Evolutionary conservation across 2,113 vertebrate genomes (phyloP).

Genomic region (Clupea harengus): DNA sequence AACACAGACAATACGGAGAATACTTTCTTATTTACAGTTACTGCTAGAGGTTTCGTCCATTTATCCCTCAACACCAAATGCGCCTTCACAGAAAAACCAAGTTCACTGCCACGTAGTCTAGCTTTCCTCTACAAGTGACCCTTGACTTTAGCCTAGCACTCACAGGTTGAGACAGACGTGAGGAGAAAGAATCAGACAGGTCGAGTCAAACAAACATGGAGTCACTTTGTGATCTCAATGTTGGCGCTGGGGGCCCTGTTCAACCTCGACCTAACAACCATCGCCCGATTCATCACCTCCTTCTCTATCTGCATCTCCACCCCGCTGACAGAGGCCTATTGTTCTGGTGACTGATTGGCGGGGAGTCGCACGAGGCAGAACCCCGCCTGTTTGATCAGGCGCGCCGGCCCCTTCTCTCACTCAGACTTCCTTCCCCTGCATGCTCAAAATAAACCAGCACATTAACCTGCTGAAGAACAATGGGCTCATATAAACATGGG

Average conservation of each 20-base stretch:
- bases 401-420: conserved; percentile 51
- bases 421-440: conserved; percentile 51
- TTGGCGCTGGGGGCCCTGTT: not conserved
- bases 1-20: not conserved
- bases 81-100: not conserved
- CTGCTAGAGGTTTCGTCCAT: not conserved
- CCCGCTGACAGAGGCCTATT: conserved; percentile 37
- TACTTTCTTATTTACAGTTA: not conserved
- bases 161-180: not conserved
- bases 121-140: not conserved
- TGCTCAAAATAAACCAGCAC: conserved; percentile 52
- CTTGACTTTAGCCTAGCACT: not conserved
- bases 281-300: not conserved
- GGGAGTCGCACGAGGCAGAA: conserved; percentile 65
- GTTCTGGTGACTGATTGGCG: conserved; percentile 40
- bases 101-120: not conserved
- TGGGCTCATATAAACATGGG: conserved; percentile 33
- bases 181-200: not conserved
- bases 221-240: not conserved
- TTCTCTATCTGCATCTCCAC: not conserved
- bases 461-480: conserved; percentile 48
- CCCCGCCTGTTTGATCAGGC: conserved; percentile 61
- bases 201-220: not conserved
- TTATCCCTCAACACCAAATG: not conserved
- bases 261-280: not conserved